phyloP scores from a whole-genome alignment of 2,888 invertebrate species.

The Drosophila kambysellisi region DNA sequence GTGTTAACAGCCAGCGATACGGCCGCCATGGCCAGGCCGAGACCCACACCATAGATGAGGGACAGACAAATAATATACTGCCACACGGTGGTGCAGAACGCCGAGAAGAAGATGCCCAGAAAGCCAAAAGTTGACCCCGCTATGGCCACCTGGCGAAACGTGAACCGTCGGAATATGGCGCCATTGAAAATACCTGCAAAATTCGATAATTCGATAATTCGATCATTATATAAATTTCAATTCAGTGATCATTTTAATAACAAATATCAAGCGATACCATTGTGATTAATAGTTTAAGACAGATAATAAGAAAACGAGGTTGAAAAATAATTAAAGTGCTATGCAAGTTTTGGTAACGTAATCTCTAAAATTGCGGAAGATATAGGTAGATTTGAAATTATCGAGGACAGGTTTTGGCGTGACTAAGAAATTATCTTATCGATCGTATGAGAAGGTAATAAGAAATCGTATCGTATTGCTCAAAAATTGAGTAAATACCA shows the following conservation, averaged over 20 bases:
- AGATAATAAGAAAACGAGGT: neutral
- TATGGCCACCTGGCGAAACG: constrained; percentile 89
- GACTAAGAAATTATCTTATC: neutral
- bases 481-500: neutral
- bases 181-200: constrained; percentile 87
- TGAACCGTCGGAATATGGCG: constrained; percentile 89
- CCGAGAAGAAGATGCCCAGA: constrained; percentile 87
- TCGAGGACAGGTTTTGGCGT: neutral
- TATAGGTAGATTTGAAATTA: no score
- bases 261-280: neutral
- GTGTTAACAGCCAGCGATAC: constrained; percentile 90
- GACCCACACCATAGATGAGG: constrained; percentile 88
- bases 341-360: neutral
- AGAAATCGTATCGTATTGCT: neutral
- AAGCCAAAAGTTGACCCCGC: constrained; percentile 87
- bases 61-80: constrained; percentile 89
- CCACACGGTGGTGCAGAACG: constrained; percentile 88
- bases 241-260: no score
- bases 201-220: neutral
- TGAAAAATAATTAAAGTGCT: neutral
- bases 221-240: neutral
- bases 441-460: neutral
- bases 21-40: constrained; percentile 89
- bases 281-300: neutral
- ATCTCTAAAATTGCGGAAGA: neutral